Conservation (phyloP, 2,797 vertebrate genomes). For the Nyctibius grandis region DNA sequence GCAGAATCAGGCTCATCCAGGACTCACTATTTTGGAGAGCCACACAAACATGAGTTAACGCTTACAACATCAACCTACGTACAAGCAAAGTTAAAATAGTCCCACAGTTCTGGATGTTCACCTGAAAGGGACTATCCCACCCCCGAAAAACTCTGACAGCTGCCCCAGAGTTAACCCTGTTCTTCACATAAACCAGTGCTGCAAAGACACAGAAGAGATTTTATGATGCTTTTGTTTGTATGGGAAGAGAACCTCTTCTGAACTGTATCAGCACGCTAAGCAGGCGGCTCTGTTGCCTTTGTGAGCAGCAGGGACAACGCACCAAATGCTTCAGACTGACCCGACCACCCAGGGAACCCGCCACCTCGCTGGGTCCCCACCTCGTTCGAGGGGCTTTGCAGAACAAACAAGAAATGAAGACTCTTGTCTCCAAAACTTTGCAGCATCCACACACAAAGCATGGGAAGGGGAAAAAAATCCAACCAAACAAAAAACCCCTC, state of each 20-base stretch:
- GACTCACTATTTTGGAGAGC: background rate
- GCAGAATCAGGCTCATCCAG: background rate
- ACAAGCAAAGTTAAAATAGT: background rate
- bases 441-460: background rate
- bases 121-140: background rate
- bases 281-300: background rate
- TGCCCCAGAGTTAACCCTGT: background rate
- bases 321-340: background rate
- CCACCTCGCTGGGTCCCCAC: rapidly evolving
- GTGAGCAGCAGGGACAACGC: background rate
- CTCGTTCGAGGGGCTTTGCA: background rate
- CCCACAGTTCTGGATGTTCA: background rate
- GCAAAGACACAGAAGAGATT: background rate
- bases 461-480: background rate
- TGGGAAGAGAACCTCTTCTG: background rate
- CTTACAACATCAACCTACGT: background rate
- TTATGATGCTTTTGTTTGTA: background rate
- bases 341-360: rapidly evolving
- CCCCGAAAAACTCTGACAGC: background rate
- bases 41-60: background rate
- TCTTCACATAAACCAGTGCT: background rate
- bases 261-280: background rate
- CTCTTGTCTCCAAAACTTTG: background rate
- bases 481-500: background rate
- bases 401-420: background rate